These are phyloP conservation scores for Aspiorhynchus laticeps DNA, from an alignment of 2,113 vertebrate genomes.

Conservation along the genomic window DNA sequence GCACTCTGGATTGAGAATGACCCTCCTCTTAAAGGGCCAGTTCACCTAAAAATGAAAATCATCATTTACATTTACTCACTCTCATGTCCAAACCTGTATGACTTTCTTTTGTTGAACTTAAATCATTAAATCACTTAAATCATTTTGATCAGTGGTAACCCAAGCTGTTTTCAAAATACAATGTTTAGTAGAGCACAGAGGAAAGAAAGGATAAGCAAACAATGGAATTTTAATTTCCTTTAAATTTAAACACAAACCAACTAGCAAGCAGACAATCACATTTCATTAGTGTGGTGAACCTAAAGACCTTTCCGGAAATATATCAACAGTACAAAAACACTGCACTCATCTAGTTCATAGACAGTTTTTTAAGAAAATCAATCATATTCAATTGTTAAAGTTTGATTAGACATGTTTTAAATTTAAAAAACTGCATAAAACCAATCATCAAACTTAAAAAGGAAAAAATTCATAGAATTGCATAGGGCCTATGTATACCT, in stretches of 20 bases:
- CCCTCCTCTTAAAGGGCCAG: background rate
- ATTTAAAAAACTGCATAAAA: background rate
- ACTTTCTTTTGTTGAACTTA: background rate
- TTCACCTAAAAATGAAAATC: background rate
- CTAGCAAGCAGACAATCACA: background rate
- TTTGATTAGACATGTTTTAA: background rate
- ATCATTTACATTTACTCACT: background rate
- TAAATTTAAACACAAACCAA: background rate
- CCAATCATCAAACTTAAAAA: background rate
- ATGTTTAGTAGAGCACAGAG: background rate
- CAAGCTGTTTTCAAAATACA: background rate
- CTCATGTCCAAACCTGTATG: background rate
- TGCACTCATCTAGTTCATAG: too few relatives aligned
- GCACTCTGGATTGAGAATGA: background rate
- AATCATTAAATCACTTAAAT: too few relatives aligned
- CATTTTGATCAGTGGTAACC: too few relatives aligned
- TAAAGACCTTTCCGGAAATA: background rate
- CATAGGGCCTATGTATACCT: background rate
- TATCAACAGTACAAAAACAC: background rate
- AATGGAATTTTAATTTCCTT: background rate
- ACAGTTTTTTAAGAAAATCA: background rate
- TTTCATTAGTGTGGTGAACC: background rate
- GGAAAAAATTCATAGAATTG: background rate
- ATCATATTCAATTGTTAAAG: background rate
- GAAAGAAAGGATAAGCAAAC: background rate